These are phyloP conservation scores for Pseudochaenichthys georgianus DNA, from an alignment of 2,797 vertebrate species.

Conservation along the genomic window DNA sequence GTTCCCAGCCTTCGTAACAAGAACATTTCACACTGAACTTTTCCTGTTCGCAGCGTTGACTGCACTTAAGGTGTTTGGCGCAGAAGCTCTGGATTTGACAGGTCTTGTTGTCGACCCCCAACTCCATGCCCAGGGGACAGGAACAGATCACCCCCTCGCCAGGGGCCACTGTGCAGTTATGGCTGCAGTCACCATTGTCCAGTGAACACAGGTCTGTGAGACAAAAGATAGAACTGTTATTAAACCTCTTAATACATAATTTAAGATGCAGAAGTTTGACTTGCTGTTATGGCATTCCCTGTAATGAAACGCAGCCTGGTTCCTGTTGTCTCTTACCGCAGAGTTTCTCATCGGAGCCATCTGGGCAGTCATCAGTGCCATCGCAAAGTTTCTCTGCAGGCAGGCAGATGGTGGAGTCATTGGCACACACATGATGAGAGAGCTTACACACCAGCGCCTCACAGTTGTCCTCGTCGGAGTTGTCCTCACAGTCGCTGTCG, in stretches of 20 bases:
- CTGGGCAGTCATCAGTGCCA: conserved; percentile 91
- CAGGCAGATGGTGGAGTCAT: conserved; percentile 94
- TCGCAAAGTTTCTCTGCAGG: conserved; percentile 94
- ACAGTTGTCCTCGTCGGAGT: conserved; percentile 96
- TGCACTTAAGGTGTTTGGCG: conserved; percentile 97
- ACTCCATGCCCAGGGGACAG: conserved; percentile 96
- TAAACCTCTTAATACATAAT: background rate
- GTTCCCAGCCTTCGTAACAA: conserved; percentile 95
- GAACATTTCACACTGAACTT: conserved; percentile 97
- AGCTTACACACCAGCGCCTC: conserved; percentile 95
- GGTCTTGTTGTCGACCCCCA: conserved; percentile 92
- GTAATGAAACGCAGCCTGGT: conserved; percentile 21
- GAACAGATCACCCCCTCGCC: conserved; percentile 95
- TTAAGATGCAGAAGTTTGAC: conserved; percentile 18
- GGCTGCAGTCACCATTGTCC: conserved; percentile 94
- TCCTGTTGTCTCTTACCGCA: conserved; percentile 86
- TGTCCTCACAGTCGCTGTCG: conserved; percentile 97
- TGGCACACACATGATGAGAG: conserved; percentile 95
- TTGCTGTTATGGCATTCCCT: conserved; percentile 5
- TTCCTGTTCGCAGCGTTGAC: conserved; percentile 96
- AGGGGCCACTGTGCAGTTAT: conserved; percentile 95
- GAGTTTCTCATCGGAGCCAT: conserved; percentile 95
- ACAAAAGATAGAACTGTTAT: conserved; percentile 8
- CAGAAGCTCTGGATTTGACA: conserved; percentile 99
- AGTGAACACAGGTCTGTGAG: conserved; percentile 91